These are phyloP conservation scores for Mormyrus proboscirostris DNA, from an alignment of 2,797 vertebrate genomes.

Conservation along the genomic window DNA sequence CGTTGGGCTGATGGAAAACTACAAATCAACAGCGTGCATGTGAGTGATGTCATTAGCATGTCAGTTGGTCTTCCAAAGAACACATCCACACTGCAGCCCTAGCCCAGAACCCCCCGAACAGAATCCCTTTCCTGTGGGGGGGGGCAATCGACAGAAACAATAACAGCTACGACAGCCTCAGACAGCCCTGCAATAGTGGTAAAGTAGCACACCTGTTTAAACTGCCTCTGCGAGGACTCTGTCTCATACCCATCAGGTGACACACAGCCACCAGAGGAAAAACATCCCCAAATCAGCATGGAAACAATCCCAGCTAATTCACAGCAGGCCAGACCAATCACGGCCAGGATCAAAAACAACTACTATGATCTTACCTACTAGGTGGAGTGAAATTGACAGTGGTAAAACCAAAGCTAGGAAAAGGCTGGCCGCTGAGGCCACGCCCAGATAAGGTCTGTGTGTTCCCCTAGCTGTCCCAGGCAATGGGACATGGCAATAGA, in stretches of 20 bases:
- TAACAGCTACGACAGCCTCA: neutral
- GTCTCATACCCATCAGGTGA: neutral
- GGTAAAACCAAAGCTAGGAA: neutral
- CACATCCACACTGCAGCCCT: neutral
- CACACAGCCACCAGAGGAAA: neutral
- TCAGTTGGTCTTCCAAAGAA: neutral
- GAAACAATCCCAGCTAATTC: neutral
- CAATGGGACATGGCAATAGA: neutral
- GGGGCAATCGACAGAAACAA: neutral
- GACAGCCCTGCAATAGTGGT: neutral
- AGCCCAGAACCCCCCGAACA: neutral
- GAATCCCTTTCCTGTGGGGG: neutral
- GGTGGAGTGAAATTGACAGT: neutral
- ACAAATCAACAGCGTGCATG: neutral
- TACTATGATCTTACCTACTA: neutral
- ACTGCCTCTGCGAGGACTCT: neutral
- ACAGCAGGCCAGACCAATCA: neutral
- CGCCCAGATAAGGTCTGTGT: neutral
- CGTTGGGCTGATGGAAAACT: neutral
- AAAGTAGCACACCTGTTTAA: neutral
- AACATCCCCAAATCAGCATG: neutral
- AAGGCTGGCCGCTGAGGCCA: neutral
- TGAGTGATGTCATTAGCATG: neutral
- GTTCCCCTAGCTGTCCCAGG: neutral
- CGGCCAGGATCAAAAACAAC: neutral